Evolutionary conservation across 1,140 invertebrate genomes (phyloP).

Genomic region (Trichonephila inaurata): DNA sequence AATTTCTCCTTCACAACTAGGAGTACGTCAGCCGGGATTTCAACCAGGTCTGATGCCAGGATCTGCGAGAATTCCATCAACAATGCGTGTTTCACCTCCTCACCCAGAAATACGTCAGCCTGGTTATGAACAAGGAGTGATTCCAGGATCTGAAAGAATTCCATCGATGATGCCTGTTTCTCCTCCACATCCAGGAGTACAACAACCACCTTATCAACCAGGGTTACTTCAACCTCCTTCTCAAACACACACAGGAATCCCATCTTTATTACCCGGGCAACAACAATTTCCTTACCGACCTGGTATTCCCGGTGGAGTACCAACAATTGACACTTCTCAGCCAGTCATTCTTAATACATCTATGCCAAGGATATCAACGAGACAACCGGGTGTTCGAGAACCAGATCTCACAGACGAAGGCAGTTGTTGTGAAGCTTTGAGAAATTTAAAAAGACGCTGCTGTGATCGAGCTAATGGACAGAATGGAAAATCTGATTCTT

Average conservation of each 20-base stretch:
- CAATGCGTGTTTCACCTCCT: neutral
- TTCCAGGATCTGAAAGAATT: neutral
- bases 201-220: neutral
- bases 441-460: slow-evolving; percentile 43
- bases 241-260: neutral
- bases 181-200: neutral
- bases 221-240: neutral
- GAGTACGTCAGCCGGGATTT: neutral
- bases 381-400: slow-evolving; percentile 25
- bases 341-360: neutral
- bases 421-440: slow-evolving; percentile 56
- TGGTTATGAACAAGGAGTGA: neutral
- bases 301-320: too few relatives aligned
- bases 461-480: slow-evolving; percentile 24
- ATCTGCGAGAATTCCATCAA: neutral
- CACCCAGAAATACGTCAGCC: neutral
- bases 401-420: slow-evolving; percentile 54
- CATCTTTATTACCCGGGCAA: neutral
- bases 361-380: neutral
- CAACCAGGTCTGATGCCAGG: too few relatives aligned
- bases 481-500: slow-evolving; percentile 2
- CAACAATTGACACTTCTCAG: too few relatives aligned
- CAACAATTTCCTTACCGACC: slow-evolving; percentile 3
- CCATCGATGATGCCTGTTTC: neutral
- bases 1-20: neutral